Evolutionary conservation across 2,113 vertebrate species (phyloP).

Genomic region (Alethe diademata): DNA sequence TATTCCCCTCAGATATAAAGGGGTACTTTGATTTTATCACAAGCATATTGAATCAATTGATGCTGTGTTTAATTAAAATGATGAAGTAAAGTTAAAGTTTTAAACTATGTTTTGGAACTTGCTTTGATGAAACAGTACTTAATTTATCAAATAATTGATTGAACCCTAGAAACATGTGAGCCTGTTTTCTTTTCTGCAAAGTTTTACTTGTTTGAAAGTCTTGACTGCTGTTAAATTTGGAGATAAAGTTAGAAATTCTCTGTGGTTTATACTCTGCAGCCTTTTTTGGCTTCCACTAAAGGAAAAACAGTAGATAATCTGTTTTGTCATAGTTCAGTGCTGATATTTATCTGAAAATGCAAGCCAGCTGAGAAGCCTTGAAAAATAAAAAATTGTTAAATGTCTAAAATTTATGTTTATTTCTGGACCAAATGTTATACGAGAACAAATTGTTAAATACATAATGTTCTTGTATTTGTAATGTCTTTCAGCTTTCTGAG

Average conservation of each 20-base stretch:
- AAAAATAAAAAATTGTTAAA: conserved; percentile 54
- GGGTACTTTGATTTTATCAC: conserved; percentile 2
- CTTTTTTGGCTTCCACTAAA: conserved; percentile 58
- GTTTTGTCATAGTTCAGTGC: conserved; percentile 58
- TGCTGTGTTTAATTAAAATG: conserved; percentile 58
- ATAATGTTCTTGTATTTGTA: conserved; percentile 34
- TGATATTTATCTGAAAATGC: conserved; percentile 63
- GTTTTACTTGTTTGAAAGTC: conserved; percentile 57
- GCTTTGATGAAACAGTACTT: not conserved
- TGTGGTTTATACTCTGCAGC: conserved; percentile 62
- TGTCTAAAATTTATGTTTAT: conserved; percentile 36
- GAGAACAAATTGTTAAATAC: conserved; percentile 59
- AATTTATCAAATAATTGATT: conserved; percentile 1
- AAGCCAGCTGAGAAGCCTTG: conserved; percentile 38
- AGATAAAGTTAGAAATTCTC: conserved; percentile 66
- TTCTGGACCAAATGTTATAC: conserved; percentile 7
- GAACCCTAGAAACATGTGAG: conserved; percentile 30
- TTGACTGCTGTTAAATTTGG: conserved; percentile 60
- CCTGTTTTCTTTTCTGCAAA: conserved; percentile 38
- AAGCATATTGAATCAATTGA: conserved; percentile 53
- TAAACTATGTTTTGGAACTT: conserved; percentile 7
- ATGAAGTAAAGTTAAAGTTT: conserved; percentile 24
- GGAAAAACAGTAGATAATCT: conserved; percentile 63
- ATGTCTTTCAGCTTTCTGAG: conserved; percentile 46
- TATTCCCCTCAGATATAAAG: conserved; percentile 15